These are phyloP conservation scores for Drosophila tristis DNA, from an alignment of 1,140 invertebrate genomes.

Conservation along the genomic window DNA sequence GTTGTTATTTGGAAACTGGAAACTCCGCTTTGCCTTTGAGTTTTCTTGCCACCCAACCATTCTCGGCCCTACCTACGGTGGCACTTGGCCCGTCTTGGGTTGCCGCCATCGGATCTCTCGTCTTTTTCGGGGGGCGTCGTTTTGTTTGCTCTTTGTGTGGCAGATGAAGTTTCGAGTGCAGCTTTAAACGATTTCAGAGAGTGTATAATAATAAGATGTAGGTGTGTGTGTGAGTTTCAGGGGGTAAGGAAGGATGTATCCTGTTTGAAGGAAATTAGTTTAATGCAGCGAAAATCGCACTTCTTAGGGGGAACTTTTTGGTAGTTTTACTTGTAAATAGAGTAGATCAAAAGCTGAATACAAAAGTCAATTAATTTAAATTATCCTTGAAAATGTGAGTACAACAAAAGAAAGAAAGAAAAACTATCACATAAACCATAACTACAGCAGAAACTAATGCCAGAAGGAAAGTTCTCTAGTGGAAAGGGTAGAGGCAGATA, in stretches of 20 bases:
- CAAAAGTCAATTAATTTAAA: no score
- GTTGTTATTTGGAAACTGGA: slow-evolving; percentile 56
- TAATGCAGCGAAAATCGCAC: no score
- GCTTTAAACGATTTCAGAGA: slow-evolving; percentile 40
- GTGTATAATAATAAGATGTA: slow-evolving; percentile 14
- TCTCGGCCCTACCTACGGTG: not conserved
- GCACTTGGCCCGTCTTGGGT: not conserved
- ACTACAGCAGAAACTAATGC: slow-evolving; percentile 13
- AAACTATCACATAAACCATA: slow-evolving; percentile 9
- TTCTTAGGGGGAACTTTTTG: no score
- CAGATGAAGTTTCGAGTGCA: slow-evolving; percentile 49
- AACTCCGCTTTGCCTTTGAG: slow-evolving; percentile 43
- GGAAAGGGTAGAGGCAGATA: slow-evolving; percentile 25
- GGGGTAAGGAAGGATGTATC: slow-evolving; percentile 1
- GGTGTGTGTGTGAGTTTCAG: not conserved
- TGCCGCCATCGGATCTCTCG: slow-evolving; percentile 18
- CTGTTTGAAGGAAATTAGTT: slow-evolving; percentile 3
- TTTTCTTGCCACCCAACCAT: slow-evolving; percentile 4
- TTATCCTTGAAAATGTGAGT: no score
- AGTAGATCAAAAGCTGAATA: no score
- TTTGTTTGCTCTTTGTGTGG: slow-evolving; percentile 48
- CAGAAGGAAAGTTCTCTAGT: slow-evolving; percentile 14
- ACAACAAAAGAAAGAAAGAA: not conserved
- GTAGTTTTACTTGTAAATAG: no score
- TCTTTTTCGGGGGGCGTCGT: slow-evolving; percentile 21